Base-by-base conservation (phyloP, 2,113 vertebrate species). In the Petaurus breviceps region DNA sequence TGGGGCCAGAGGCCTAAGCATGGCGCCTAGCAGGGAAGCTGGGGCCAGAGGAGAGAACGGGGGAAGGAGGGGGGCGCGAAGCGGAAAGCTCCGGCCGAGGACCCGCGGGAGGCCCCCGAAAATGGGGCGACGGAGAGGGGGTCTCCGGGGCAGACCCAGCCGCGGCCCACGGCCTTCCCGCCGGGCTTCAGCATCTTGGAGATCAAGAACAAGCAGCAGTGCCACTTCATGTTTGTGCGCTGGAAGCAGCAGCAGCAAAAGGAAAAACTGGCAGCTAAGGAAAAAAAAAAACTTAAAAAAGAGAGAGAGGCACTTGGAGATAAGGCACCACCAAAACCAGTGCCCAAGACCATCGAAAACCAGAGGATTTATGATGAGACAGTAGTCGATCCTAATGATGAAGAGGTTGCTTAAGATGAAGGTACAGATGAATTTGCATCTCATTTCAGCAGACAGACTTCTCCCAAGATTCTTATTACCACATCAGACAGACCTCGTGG, bases 141-240 rank as follows among this genome's bases (percentile, higher is more conserved):
- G 1, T 51, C 0, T 5, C 43, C 77, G 31, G 28, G 37, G 54
- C 5, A 68, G 11, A 1, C 55, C 8, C 57, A 68, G 53, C 5
- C 95, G 26, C 68, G 94, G 37, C 31, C 95, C 14, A 92, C 95
- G 0, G 95, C 97, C 11, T 99, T 99, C 57, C 99, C 99, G 9
- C 99, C 99, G 0, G 97, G 98, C 1, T 99, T 99, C 98, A 99
- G 99, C 94, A 98, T 99, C 95, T 99, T 99, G 12, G 99, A 99
- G 96, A 99, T 99, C 96, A 99, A 99, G 98, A 99, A 99, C 96
- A 99, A 99, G 97, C 99, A 99, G 98, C 99, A 99, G 10, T 98
- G 99, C 97, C 99, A 99, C 51, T 92, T 99, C 25, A 99, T 99
- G 99, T 99, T 99, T 97, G 99, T 99, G 95, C 99, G 99, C 61